phyloP scores from a whole-genome alignment of 2,797 vertebrate genomes.

The Dromococcyx pavoninus region DNA sequence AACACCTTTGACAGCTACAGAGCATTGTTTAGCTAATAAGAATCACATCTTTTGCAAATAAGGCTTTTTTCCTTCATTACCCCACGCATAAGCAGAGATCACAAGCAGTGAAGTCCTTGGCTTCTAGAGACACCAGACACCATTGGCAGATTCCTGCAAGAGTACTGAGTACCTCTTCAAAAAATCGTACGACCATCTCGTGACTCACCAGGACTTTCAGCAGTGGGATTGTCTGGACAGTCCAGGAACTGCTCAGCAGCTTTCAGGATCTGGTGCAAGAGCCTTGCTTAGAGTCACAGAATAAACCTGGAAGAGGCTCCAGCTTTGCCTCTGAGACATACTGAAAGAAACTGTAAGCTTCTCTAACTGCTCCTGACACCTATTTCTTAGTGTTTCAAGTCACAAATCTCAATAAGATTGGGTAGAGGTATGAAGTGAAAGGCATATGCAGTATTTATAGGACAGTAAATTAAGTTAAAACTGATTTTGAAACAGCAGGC shows the following conservation, averaged over 20 bases:
- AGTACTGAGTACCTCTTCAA: background rate
- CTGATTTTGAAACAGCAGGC: background rate
- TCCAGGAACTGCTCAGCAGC: background rate
- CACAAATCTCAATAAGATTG: background rate
- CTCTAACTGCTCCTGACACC: background rate
- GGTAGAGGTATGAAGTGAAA: background rate
- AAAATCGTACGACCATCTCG: background rate
- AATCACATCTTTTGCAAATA: background rate
- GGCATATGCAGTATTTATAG: background rate
- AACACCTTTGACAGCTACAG: background rate
- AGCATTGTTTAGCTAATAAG: background rate
- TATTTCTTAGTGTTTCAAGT: background rate
- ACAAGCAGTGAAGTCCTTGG: background rate
- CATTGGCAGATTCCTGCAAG: background rate
- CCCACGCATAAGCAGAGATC: background rate
- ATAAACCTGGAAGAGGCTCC: background rate
- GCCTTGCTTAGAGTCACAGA: background rate
- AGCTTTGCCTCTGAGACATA: background rate
- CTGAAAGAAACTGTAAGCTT: background rate
- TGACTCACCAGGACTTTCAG: background rate
- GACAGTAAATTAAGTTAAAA: background rate
- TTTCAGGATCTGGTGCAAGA: background rate
- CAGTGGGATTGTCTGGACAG: fast-evolving
- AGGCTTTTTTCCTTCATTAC: background rate
- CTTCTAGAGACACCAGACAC: background rate